Evolutionary conservation across 2,888 invertebrate species (phyloP), one percentile per base, ranked within the genome.

Genomic region (Pristionchus arcanus): DNA sequence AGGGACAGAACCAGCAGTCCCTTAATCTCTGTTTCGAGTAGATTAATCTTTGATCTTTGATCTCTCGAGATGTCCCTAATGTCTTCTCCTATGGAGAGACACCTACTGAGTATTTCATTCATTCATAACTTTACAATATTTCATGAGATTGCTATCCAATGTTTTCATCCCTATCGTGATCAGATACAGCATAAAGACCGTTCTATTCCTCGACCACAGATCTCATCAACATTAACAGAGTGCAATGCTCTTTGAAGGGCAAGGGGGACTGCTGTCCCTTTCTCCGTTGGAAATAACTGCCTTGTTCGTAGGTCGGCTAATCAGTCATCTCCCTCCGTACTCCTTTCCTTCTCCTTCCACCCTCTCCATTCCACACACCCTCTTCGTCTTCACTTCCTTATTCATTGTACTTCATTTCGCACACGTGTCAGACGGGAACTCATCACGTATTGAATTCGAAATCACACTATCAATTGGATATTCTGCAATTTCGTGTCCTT

Each of bases 1-100:
- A 95, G 90, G 95, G 95, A 37, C 93, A 93, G 87, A 95, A 95
- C 92, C 94, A 94, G 85, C 95, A 95, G 90, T 92, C 94, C 21
- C 92, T 95, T 84, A 95, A 95, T 91, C 91, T 95, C 77, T 92
- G 92, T 66, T 95, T 95, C 90, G 95, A 94, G 87, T 94, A 92
- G 92, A 77, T 49, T 49, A 49, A 49, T 85, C 83, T 31, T 25
- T 49, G 49, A 77, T 49, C 37, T 42, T 42, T 81, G 49, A 81
- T 81, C 81, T 81, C n/a, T 81, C 81, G 25, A 49, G 11, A 31
- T 34, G 9, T 21, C 71, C 19, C 4, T 11, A 34, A 49, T 13
- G 71, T 49, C 49, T 25, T 42, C 81, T 81, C 81, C 81, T 19
- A 49, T 81, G 81, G 81, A 81, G 81, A 77, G 15, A 19, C 7